Percentiles rank a stretch among this genome's conserved stretches.
phyloP scores from a whole-genome alignment of 2,113 vertebrate species.

The Odocoileus virginianus region DNA sequence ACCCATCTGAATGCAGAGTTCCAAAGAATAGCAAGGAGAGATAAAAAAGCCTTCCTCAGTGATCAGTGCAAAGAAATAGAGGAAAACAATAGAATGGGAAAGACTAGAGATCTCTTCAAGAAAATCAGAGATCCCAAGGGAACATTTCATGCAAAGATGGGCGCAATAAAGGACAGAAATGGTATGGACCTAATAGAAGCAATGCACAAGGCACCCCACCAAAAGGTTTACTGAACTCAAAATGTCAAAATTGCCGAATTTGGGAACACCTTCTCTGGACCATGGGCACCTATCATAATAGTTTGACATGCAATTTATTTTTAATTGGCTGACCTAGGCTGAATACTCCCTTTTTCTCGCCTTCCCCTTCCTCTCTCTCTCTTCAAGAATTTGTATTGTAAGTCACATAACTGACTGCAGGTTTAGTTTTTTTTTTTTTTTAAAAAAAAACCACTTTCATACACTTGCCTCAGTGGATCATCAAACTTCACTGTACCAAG shows the following conservation, averaged over 20 bases:
- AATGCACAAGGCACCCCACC: neutral
- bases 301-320: neutral
- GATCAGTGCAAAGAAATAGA: neutral
- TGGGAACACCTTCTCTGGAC: rapidly evolving
- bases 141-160: neutral
- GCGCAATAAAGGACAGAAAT: neutral
- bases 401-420: neutral
- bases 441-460: neutral
- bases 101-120: neutral
- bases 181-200: neutral
- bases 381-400: neutral
- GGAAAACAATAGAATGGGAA: neutral
- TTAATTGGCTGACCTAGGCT: neutral
- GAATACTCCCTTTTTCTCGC: neutral
- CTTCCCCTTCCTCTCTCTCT: neutral
- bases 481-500: neutral
- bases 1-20: neutral
- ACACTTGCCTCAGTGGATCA: neutral
- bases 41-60: neutral
- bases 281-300: neutral
- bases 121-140: neutral
- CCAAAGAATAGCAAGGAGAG: neutral
- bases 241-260: neutral
- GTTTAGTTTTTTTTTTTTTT: neutral
- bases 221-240: neutral